These are phyloP conservation scores for Coenonympha glycerion DNA, from an alignment of 2,888 invertebrate genomes.

Conservation along the genomic window DNA sequence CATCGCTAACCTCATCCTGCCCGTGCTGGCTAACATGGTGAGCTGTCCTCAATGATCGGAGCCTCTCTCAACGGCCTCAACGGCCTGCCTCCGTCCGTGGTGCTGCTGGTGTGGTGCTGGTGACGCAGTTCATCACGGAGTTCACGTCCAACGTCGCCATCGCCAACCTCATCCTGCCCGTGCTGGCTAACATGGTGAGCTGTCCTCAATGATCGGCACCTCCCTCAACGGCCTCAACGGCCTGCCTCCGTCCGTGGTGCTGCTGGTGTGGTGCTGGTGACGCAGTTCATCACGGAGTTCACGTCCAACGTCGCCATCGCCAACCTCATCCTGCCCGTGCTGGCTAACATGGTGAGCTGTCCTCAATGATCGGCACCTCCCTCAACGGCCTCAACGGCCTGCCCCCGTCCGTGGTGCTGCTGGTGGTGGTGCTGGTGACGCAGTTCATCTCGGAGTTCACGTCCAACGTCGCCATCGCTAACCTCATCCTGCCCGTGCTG, in stretches of 20 bases:
- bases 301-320: conserved; percentile 94
- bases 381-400: no score
- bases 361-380: background rate
- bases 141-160: conserved; percentile 94
- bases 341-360: conserved; percentile 82
- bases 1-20: conserved; percentile 90
- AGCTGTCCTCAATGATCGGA: conserved; percentile 86
- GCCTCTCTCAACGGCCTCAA: conserved; percentile 79
- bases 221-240: conserved; percentile 80
- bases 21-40: conserved; percentile 90
- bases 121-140: conserved; percentile 89
- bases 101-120: conserved; percentile 85
- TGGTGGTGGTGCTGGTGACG: no score
- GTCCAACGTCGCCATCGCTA: no score
- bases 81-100: conserved; percentile 77
- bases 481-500: no score
- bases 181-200: conserved; percentile 87
- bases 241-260: conserved; percentile 78
- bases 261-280: conserved; percentile 86
- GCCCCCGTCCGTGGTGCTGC: no score
- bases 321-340: conserved; percentile 90
- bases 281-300: conserved; percentile 90
- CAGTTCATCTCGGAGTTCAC: no score
- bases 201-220: conserved; percentile 84
- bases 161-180: conserved; percentile 90